Conservation (phyloP, 2,888 invertebrate species). For the Blera fallax region DNA sequence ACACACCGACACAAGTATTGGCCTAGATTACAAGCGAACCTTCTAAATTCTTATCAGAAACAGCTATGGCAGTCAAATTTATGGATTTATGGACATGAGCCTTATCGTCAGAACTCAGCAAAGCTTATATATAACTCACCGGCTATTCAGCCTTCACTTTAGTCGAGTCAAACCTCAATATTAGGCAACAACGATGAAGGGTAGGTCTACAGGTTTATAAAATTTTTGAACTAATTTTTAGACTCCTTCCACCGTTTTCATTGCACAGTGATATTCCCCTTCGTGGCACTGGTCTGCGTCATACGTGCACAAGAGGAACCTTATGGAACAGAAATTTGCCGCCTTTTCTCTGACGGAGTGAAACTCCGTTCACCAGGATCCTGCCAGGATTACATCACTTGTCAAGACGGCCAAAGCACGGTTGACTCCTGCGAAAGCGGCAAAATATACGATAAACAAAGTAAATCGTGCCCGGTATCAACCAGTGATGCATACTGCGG, state of each 20-base stretch:
- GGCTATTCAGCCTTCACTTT: not conserved
- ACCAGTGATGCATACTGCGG: slow-evolving; percentile 34
- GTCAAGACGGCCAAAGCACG: slow-evolving; percentile 72
- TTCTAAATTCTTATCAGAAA: not conserved
- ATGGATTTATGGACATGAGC: not conserved
- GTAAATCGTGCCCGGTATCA: slow-evolving; percentile 54
- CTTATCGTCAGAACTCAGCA: not conserved
- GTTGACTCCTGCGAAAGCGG: slow-evolving; percentile 73
- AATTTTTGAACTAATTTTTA: not conserved
- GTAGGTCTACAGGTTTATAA: not conserved
- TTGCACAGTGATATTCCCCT: not conserved
- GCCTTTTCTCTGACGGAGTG: slow-evolving; percentile 75
- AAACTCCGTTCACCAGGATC: slow-evolving; percentile 77
- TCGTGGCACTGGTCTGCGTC: not conserved
- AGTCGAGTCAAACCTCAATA: not conserved
- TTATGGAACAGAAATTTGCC: slow-evolving; percentile 74
- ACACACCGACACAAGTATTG: not conserved
- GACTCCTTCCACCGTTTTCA: not conserved
- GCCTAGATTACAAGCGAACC: not conserved
- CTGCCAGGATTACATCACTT: slow-evolving; percentile 75
- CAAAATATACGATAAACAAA: slow-evolving; percentile 74
- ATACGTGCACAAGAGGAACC: not conserved
- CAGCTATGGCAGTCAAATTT: not conserved
- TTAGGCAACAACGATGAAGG: not conserved
- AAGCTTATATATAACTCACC: not conserved